A percentile compares a stretch with the other conserved stretches of the same genome.
phyloP scores from a whole-genome alignment of 1,140 invertebrate genomes.

The Scaptomyza hsui region DNA sequence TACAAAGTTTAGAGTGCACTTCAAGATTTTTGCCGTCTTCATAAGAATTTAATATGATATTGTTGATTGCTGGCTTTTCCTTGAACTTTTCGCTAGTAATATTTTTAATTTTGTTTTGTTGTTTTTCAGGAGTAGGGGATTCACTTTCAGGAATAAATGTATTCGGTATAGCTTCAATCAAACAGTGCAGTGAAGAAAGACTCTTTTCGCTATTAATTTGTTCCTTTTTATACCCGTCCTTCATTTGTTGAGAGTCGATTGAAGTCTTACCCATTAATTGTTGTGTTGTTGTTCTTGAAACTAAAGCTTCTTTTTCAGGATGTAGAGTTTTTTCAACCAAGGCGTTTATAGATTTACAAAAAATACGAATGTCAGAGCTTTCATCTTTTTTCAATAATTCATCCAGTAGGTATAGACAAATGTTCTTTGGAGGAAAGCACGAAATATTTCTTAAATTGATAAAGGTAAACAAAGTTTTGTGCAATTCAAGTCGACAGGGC shows the following conservation, averaged over 20 bases:
- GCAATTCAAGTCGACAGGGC: constrained; percentile 30
- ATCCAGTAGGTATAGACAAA: constrained; percentile 38
- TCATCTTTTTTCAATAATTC: constrained; percentile 28
- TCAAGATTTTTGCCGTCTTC: neutral
- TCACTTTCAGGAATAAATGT: neutral
- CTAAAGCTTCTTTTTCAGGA: constrained; percentile 40
- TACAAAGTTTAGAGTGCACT: neutral
- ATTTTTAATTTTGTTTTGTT: neutral
- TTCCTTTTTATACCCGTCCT: neutral
- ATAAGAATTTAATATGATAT: neutral
- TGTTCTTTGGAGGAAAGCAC: constrained; percentile 25
- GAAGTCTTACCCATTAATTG: neutral
- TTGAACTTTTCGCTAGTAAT: neutral
- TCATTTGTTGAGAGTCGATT: neutral
- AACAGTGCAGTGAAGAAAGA: neutral
- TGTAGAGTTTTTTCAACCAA: constrained; percentile 38
- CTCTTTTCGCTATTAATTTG: neutral
- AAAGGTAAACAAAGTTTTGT: constrained; percentile 28
- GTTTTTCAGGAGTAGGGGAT: neutral
- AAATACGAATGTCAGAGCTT: constrained; percentile 19
- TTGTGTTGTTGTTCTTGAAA: neutral
- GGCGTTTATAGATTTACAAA: constrained; percentile 7
- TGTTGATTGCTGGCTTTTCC: no score
- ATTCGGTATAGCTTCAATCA: neutral
- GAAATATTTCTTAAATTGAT: constrained; percentile 28